Base-by-base conservation (phyloP, 2,797 vertebrate genomes). In the Psittacula echo region DNA sequence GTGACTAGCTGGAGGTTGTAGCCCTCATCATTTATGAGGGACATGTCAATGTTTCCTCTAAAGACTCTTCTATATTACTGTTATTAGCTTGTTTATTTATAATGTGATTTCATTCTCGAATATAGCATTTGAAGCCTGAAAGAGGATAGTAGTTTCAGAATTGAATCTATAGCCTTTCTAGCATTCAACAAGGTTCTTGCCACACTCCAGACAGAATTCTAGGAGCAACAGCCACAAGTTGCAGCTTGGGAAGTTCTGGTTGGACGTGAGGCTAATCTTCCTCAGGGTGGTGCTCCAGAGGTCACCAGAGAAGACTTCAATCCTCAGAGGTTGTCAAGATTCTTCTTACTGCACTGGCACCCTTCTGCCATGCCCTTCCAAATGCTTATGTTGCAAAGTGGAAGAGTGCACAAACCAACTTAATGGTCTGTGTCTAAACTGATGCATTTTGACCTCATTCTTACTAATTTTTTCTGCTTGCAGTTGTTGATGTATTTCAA, bases 401-500 rank as follows among this genome's bases (percentile, higher is more conserved):
- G 61, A 37, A 17, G 45, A 50, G 30, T 32, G 10, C 20, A 30
- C 27, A 56, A 73, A 51, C 21, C 19, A 58, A 26, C 58, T 9
- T 71, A 5, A 18, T 61, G 65, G 24, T 67, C 34, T 93, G 0
- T 53, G 23, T 74, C 50, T 84, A 23, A 81, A 50, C 13, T 32
- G 74, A 32, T 37, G 48, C 20, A 9, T 89, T 95, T 82, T 67
- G 58, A 20, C 7, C 4, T 42, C 11, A 9, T 85, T 58, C 24
- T 86, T 64, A 84, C 58, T 44, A 11, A 16, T 82, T 85, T 60
- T 60, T 79, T 85, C 41, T 89, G 79, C 72, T 39, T 53, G 19
- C 97, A 99, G 99, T 99, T 89, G 98, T 99, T 7, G 99, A 99
- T 32, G 98, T 98, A 29, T 98, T 99, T 95, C 99, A 99, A 90